Base-by-base conservation (phyloP, 2,113 vertebrate species). In the Aythya baeri region DNA sequence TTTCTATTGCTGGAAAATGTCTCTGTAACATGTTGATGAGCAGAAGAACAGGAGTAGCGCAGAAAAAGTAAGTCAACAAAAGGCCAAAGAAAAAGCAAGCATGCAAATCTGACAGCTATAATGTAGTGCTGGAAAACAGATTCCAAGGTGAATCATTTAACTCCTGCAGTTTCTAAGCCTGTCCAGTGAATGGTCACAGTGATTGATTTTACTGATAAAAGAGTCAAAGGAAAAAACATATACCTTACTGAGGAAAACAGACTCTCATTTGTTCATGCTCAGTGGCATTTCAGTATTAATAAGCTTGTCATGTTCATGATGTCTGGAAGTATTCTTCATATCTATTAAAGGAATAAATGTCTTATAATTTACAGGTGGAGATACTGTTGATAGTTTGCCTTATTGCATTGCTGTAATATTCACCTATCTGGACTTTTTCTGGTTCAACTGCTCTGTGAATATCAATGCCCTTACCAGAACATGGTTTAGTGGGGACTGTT, bases 241-340 rank as follows among this genome's bases (percentile, higher is more conserved):
- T 13, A 62, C 38, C 18, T 83, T 49, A 57, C 7, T 81, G 63
- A 79, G 38, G 62, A 65, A 29, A 65, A 11, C 38, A 20, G 17
- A 41, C 36, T 41, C 11, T 34, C 27, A 27, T 27, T 88, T 94
- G n/a, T 78, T 94, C 89, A 76, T 80, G 23, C 58, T 94, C 88
- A 7, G 7, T 72, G 74, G 12, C 11, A 63, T 92, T 83, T 72
- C 82, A 82, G 46, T 91, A 77, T 72, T 91, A 96, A 97, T 95
- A 91, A 88, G 61, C 57, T 83, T 77, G 23, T 66, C 46, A 81
- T 82, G 17, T 50, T 32, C 32, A 52, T 50, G 25, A 73, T 94
- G 43, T 66, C 57, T 76, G 74, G 65, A 96, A 95, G 95, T 92
- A 91, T 9, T 34, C 5, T 57, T 38, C 15, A 17, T 36, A 13